phyloP scores from a whole-genome alignment of 2,797 vertebrate species.

The Danio aesculapii region DNA sequence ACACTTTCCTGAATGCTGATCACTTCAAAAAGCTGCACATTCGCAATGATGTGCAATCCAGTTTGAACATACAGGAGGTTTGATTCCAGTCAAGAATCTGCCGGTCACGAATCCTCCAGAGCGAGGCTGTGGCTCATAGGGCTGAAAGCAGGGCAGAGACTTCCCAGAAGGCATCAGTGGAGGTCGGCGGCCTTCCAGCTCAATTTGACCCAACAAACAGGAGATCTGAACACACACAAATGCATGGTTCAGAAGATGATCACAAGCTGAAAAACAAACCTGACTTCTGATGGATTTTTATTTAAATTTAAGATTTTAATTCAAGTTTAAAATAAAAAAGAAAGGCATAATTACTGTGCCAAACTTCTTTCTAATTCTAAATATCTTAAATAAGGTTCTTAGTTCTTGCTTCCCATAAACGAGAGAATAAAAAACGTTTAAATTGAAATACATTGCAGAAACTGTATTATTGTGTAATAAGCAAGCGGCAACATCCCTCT shows the following conservation, averaged over 20 bases:
- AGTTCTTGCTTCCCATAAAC: too few species aligned
- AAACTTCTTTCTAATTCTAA: too few species aligned
- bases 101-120: slow-evolving; percentile 95
- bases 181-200: slow-evolving; percentile 94
- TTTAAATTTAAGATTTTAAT: too few species aligned
- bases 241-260: background rate
- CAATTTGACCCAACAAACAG: slow-evolving; percentile 96
- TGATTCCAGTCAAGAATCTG: slow-evolving; percentile 96
- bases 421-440: too few species aligned
- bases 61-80: slow-evolving; percentile 84
- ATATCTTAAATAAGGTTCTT: too few species aligned
- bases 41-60: background rate
- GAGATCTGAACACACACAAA: slow-evolving; percentile 85
- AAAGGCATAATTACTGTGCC: too few species aligned
- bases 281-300: background rate
- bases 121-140: slow-evolving; percentile 88
- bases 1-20: too few species aligned
- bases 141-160: slow-evolving; percentile 93
- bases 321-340: too few species aligned
- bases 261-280: background rate
- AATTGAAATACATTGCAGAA: too few species aligned
- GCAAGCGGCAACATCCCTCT: too few species aligned
- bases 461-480: too few species aligned
- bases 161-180: slow-evolving; percentile 98
- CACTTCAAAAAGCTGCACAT: background rate